A percentile compares a stretch with the other conserved stretches of the same genome.
phyloP scores from a whole-genome alignment of 2,113 vertebrate genomes.

The Grammomys dolichurus region DNA sequence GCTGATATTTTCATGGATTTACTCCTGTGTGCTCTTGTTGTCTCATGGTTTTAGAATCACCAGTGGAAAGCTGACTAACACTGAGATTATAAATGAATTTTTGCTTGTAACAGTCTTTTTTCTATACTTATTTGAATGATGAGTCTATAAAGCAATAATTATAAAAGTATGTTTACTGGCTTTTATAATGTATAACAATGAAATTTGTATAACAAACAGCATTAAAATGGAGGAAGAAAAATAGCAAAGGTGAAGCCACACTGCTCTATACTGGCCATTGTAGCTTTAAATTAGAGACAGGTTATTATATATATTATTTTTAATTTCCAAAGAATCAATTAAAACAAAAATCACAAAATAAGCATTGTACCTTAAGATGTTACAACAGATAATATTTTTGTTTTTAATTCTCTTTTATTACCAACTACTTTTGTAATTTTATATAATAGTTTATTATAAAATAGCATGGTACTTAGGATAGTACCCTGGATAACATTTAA shows the following conservation, averaged over 20 bases:
- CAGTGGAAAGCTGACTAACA: background rate
- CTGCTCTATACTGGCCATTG: background rate
- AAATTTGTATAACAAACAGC: background rate
- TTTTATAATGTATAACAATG: background rate
- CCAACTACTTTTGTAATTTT: background rate
- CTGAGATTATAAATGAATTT: background rate
- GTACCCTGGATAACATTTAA: background rate
- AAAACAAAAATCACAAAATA: background rate
- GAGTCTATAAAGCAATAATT: background rate
- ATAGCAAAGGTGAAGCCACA: background rate
- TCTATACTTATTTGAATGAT: background rate
- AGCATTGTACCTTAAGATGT: background rate
- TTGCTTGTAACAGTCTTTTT: background rate
- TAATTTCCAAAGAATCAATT: background rate
- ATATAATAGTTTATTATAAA: background rate
- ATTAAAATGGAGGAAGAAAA: background rate
- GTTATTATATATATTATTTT: background rate
- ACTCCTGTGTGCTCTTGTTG: background rate
- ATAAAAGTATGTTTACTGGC: background rate
- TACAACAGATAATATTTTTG: background rate
- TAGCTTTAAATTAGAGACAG: background rate
- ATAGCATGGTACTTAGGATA: background rate
- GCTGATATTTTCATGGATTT: background rate
- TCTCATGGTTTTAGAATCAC: background rate
- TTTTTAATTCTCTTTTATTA: background rate